phyloP scores from a whole-genome alignment of 35 echinoderm and acorn worm species.

The Stichopus chloronotus region DNA sequence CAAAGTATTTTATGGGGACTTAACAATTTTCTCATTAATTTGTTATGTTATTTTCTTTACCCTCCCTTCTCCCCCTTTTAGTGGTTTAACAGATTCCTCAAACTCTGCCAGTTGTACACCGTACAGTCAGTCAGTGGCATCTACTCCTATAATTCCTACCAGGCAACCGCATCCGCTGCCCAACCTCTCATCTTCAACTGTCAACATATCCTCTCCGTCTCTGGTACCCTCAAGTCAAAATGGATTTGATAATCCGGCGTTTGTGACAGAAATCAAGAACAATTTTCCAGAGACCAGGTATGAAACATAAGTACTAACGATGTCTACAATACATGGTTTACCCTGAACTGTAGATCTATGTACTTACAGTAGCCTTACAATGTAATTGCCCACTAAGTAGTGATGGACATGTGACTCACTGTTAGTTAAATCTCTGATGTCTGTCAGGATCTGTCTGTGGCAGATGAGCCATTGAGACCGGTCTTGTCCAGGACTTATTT shows the following conservation, averaged over 20 bases:
- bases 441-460: no score
- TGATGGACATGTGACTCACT: no score
- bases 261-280: slow-evolving; percentile 51
- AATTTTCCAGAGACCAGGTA: slow-evolving; percentile 38
- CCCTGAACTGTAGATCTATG: not conserved
- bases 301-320: not conserved
- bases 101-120: slow-evolving; percentile 46
- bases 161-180: slow-evolving; percentile 17
- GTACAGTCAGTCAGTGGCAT: slow-evolving; percentile 48
- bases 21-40: no score
- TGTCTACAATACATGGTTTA: not conserved
- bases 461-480: no score
- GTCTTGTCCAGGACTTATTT: no score
- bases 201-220: not conserved
- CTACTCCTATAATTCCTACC: slow-evolving; percentile 38
- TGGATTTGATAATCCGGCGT: slow-evolving; percentile 47
- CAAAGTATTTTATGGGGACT: no score
- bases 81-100: slow-evolving; percentile 41
- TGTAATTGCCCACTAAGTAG: no score
- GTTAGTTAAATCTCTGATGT: no score
- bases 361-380: not conserved
- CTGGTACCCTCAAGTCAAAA: slow-evolving; percentile 17
- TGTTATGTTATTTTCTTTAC: no score
- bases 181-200: slow-evolving; percentile 43
- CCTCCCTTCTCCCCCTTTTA: not conserved